A percentile compares a stretch with the other conserved stretches of the same genome.
These are phyloP conservation scores for Hyperoodon ampullatus DNA, from an alignment of 2,113 vertebrate species.

Conservation along the genomic window DNA sequence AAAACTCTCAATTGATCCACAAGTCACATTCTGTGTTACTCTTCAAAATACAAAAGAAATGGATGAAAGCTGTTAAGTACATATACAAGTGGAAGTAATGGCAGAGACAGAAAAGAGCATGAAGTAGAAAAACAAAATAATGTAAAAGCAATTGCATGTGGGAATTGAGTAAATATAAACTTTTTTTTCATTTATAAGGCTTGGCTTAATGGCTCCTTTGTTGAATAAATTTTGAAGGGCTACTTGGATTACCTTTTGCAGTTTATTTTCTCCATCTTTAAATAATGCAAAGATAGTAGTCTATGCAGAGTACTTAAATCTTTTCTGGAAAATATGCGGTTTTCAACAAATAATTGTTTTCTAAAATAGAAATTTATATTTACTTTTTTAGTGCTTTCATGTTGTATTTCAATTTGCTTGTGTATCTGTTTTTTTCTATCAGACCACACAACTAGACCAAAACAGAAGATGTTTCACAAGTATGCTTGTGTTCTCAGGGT, in stretches of 20 bases:
- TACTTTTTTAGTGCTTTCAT: neutral
- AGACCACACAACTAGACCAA: neutral
- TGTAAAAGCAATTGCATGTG: neutral
- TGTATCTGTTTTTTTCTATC: neutral
- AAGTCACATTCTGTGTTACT: neutral
- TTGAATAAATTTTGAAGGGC: neutral
- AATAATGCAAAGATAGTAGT: neutral
- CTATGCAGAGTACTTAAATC: neutral
- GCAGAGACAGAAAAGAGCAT: neutral
- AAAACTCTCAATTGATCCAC: neutral
- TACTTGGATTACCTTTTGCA: neutral
- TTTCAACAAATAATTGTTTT: neutral
- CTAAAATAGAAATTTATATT: neutral
- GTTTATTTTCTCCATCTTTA: neutral
- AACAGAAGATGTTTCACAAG: neutral
- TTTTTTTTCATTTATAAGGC: neutral
- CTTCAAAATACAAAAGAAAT: conserved; percentile 29
- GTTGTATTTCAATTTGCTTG: neutral
- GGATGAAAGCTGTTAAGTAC: neutral
- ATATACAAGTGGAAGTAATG: neutral
- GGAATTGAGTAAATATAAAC: neutral
- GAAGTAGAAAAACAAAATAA: neutral
- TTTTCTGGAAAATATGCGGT: neutral
- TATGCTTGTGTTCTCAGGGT: neutral
- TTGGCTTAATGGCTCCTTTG: neutral